Evolutionary conservation across 1,140 invertebrate genomes (phyloP).

Genomic region (Drosophila triauraria): DNA sequence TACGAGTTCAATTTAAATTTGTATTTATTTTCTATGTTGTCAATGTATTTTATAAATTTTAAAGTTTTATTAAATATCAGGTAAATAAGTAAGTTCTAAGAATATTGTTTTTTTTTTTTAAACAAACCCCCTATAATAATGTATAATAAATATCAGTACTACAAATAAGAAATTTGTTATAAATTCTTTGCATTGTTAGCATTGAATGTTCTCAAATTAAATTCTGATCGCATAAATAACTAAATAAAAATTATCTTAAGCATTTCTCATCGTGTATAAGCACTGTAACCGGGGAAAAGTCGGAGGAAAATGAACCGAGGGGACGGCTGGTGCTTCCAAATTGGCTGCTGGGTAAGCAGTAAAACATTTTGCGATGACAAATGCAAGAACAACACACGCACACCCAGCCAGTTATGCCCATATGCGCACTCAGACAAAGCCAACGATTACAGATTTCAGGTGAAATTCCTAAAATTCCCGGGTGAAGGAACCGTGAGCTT

Average conservation of each 20-base stretch:
- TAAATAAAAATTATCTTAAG: not conserved
- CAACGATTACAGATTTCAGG: conserved; percentile 50
- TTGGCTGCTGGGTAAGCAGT: conserved; percentile 66
- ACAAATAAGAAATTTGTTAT: not conserved
- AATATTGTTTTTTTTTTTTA: too few species aligned
- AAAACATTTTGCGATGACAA: conserved; percentile 74
- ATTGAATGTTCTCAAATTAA: not conserved
- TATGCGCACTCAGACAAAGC: conserved; percentile 16
- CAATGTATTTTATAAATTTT: too few species aligned
- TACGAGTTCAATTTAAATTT: too few species aligned
- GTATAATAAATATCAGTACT: not conserved
- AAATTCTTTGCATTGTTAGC: too few species aligned
- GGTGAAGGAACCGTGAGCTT: conserved; percentile 33
- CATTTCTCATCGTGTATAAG: not conserved
- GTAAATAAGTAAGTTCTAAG: not conserved
- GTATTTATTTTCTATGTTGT: too few species aligned
- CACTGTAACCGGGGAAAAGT: conserved; percentile 2
- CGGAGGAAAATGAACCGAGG: not conserved
- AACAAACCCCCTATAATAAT: too few species aligned
- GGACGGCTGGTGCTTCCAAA: conserved; percentile 35
- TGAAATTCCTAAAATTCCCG: conserved; percentile 59
- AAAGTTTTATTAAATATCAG: too few species aligned
- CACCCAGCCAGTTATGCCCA: conserved; percentile 10
- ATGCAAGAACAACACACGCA: conserved; percentile 60
- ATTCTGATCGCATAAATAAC: too few species aligned